Percentiles rank a stretch among this genome's conserved stretches.
Evolutionary conservation across 2,888 invertebrate species (phyloP).

Genomic region (Epirrita christyi): DNA sequence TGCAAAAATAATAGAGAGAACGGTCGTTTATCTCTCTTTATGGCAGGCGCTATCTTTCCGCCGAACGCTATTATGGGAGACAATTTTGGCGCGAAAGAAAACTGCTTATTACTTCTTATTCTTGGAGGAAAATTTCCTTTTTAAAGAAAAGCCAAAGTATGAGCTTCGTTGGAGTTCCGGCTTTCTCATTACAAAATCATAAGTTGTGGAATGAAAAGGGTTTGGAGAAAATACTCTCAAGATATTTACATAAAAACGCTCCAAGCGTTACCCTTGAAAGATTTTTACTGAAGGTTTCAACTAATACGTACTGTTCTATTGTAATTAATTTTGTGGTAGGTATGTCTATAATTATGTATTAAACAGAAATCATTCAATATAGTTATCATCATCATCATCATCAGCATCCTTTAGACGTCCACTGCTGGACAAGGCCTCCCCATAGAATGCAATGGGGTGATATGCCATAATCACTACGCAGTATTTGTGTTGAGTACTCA

Average conservation of each 20-base stretch:
- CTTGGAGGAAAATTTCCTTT: constrained; percentile 54
- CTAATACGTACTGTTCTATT: not conserved
- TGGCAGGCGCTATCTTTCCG: constrained; percentile 81
- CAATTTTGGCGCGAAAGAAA: constrained; percentile 85
- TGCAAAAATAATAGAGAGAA: constrained; percentile 84
- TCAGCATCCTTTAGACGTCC: too few relatives aligned
- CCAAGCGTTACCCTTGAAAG: not conserved
- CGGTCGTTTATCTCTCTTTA: constrained; percentile 85
- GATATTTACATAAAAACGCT: not conserved
- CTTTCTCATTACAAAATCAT: constrained; percentile 20
- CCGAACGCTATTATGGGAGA: constrained; percentile 82
- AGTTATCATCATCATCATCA: too few relatives aligned
- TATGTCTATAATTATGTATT: too few relatives aligned
- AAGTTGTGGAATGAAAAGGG: constrained; percentile 4
- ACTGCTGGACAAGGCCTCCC: too few relatives aligned
- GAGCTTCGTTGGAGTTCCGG: constrained; percentile 26
- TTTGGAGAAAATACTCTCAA: not conserved
- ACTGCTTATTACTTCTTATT: constrained; percentile 84
- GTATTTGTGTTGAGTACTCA: too few relatives aligned
- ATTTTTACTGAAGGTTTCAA: not conserved
- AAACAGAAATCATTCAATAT: too few relatives aligned
- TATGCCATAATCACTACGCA: too few relatives aligned
- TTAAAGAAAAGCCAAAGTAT: constrained; percentile 32
- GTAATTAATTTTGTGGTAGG: too few relatives aligned
- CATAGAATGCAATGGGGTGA: too few relatives aligned